Percentiles rank a stretch among this genome's conserved stretches.
Evolutionary conservation across 2,888 invertebrate species (phyloP).

Genomic region (Gnatocerus cornutus): DNA sequence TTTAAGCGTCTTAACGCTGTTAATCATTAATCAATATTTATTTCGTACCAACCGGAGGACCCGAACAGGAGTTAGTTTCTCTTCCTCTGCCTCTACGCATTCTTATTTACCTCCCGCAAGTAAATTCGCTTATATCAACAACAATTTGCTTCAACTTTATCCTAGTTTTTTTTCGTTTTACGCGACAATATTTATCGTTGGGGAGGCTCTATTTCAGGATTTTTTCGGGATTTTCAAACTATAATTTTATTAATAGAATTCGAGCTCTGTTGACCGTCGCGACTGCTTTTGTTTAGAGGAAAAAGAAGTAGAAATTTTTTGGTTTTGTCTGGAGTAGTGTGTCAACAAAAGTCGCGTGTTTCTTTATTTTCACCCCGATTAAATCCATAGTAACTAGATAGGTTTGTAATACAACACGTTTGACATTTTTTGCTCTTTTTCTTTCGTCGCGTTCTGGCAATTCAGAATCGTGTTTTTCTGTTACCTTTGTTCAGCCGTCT

Average conservation of each 20-base stretch:
- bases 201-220: not conserved
- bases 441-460: slow-evolving; percentile 15
- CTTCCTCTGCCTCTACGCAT: slow-evolving; percentile 21
- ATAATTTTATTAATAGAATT: slow-evolving; percentile 13
- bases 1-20: slow-evolving; percentile 41
- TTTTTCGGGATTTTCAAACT: not conserved
- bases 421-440: slow-evolving; percentile 12
- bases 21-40: slow-evolving; percentile 48
- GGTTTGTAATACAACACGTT: slow-evolving; percentile 18
- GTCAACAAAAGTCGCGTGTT: slow-evolving; percentile 32
- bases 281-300: slow-evolving; percentile 20
- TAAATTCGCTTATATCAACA: slow-evolving; percentile 9
- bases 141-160: slow-evolving; percentile 19
- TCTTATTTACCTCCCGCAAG: slow-evolving; percentile 23
- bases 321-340: not conserved
- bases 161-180: slow-evolving; percentile 8
- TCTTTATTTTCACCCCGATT: slow-evolving; percentile 16
- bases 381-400: slow-evolving; percentile 28
- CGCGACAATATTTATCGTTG: not conserved
- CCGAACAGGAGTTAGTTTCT: slow-evolving; percentile 29
- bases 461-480: slow-evolving; percentile 11
- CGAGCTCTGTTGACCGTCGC: slow-evolving; percentile 12
- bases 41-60: slow-evolving; percentile 40
- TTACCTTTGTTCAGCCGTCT: not conserved
- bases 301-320: slow-evolving; percentile 9